Conservation (phyloP, 2,888 invertebrate genomes). For the Drosophila paracracens region DNA sequence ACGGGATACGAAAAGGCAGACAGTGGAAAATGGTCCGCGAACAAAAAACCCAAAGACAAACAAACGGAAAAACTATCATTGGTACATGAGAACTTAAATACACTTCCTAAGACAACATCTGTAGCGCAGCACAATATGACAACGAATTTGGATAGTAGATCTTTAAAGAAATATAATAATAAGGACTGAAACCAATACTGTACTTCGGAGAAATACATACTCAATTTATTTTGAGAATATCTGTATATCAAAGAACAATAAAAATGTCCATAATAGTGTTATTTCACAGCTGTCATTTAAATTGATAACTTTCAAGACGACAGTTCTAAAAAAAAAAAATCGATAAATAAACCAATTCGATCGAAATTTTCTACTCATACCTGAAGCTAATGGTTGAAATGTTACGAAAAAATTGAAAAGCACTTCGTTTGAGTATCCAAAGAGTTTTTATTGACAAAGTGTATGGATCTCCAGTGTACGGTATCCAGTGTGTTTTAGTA, state of each 20-base stretch:
- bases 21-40: conserved; percentile 32
- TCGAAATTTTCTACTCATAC: no score
- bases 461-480: not conserved
- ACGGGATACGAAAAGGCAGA: conserved; percentile 34
- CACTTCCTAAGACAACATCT: conserved; percentile 10
- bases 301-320: no score
- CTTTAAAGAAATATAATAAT: not conserved
- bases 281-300: not conserved
- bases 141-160: not conserved
- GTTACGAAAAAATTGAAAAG: not conserved
- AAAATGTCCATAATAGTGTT: not conserved
- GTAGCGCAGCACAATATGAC: not conserved
- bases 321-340: not conserved
- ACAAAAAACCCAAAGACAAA: conserved; percentile 59
- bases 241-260: not conserved
- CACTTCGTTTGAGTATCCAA: not conserved
- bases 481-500: conserved; percentile 4
- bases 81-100: conserved; percentile 2
- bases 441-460: conserved; percentile 4
- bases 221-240: not conserved
- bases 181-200: not conserved
- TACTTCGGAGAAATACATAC: not conserved
- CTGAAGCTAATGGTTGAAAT: not conserved
- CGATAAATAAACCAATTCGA: not conserved
- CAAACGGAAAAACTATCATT: conserved; percentile 14